phyloP scores from a whole-genome alignment of 2,888 invertebrate genomes.

The Eledone cirrhosa region DNA sequence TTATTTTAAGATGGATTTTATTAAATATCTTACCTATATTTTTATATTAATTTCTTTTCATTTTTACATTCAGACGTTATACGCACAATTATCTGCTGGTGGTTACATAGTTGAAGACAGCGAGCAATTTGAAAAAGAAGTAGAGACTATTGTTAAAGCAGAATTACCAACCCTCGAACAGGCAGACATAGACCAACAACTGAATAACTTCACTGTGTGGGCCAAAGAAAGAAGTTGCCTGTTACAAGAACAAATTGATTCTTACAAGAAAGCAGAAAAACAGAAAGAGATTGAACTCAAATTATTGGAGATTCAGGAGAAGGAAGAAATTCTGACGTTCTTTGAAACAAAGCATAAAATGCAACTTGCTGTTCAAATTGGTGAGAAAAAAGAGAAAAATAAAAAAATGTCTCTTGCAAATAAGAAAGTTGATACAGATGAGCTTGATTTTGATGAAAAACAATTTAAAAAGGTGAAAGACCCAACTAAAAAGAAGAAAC shows the following conservation, averaged over 20 bases:
- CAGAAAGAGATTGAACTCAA: constrained; percentile 45
- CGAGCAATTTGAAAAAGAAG: constrained; percentile 33
- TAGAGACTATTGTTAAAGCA: constrained; percentile 37
- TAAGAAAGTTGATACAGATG: constrained; percentile 30
- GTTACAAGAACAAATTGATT: constrained; percentile 41
- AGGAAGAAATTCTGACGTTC: constrained; percentile 56
- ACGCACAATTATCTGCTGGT: background rate
- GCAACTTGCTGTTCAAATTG: constrained; percentile 36
- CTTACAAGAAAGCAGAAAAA: constrained; percentile 38
- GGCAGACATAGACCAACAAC: constrained; percentile 39
- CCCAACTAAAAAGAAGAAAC: background rate
- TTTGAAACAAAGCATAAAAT: constrained; percentile 54
- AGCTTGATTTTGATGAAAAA: constrained; percentile 32
- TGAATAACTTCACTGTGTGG: constrained; percentile 40
- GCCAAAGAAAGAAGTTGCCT: constrained; percentile 34
- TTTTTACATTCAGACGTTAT: background rate
- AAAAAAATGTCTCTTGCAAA: constrained; percentile 8
- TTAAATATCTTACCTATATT: too few species aligned
- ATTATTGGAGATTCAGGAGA: constrained; percentile 50
- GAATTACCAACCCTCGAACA: constrained; percentile 41
- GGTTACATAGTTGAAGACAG: background rate
- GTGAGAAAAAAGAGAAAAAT: constrained; percentile 13
- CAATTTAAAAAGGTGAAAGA: background rate
- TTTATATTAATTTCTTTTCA: too few species aligned
- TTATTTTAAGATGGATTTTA: too few species aligned